Evolutionary conservation across 2,113 vertebrate genomes (phyloP), one percentile per base, ranked within the genome.

Genomic region (Vulpes lagopus): DNA sequence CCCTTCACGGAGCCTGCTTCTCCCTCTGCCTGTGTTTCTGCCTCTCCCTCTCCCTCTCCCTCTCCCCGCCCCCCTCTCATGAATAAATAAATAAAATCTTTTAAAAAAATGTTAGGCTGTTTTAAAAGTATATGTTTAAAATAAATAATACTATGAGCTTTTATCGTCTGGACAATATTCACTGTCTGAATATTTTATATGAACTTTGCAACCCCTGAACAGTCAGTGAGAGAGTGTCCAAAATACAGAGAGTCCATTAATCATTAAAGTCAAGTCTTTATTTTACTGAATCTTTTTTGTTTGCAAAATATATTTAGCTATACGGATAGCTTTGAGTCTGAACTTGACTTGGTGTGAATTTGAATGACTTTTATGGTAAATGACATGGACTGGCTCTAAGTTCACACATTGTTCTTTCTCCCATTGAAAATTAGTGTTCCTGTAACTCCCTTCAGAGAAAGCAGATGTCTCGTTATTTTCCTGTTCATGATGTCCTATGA

Each of bases 381-480:
- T 86, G 55, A 88, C 80, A 22, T 10, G 83, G 27, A 2, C 38
- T 20, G 27, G 20, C 79, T 74, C 30, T 25, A 84, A 49, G 87
- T 81, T 89, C 55, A 35, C 20, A 89, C 35, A 55, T 32, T 96
- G 6, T 91, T 96, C 53, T 95, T 93, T 30, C 84, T 96, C 73
- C 64, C 71, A 35, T 5, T 89, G 38, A 11, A 97, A 98, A 96
- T 89, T 91, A 98, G 73, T 59, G 43, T 4, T 93, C 83, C 12
- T 16, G 15, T 43, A 88, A 83, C 97, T 98, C 97, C 11, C 71
- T 32, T 93, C 59, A 95, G 69, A 97, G 62, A 89, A 79, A 88
- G 59, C 59, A 97, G 17, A 76, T 83, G 74, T 65, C 96, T 38
- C 69, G 0, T 43, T 80, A 10, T 19, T 64, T 93, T 98, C 76